Base-by-base conservation (phyloP, 2,113 vertebrate species). In the Cryptomyrus ogoouensis region DNA sequence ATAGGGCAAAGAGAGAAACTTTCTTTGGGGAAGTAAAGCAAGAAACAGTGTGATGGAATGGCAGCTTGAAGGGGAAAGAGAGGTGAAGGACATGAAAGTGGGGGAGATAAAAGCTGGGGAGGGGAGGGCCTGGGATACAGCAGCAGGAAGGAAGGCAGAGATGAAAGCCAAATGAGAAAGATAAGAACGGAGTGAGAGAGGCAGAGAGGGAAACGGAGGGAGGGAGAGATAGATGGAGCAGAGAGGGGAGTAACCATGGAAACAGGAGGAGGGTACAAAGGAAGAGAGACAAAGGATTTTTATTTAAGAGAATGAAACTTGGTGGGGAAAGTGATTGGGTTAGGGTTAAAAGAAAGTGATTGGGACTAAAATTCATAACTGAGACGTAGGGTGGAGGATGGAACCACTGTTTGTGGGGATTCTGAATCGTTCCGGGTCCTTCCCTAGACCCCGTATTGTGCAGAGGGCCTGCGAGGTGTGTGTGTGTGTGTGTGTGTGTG, bases 1-100 rank as follows among this genome's bases (percentile, higher is more conserved):
- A 95, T 94, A 95, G 94, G 94, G 94, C 95, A 93, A 91, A 92
- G 93, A 95, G 95, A 62, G 94, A 96, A 95, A 95, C 94, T 95
- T 89, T 49, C 52, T 42, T 49, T 50, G 13, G 27, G 85, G n/a
- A 83, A 62, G 39, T 46, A 89, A 89, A 56, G 49, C n/a, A 47
- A 62, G 17, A 86, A 86, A 58, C 83, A 53, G 47, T 52, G 39
- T 80, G 49, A 58, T 53, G 66, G 89, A 74, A 90, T 44, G 85
- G 56, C 83, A 74, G 89, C 56, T 86, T 90, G 89, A 90, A 77
- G 89, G 89, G 85, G 84, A 87, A 56, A 87, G 89, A 77, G 87
- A 90, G 85, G 83, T 90, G 84, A 87, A 90, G 66, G 89, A 50
- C n/a, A 87, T 86, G 56, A 90, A 87, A 90, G 83, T 66, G 83